Base-by-base conservation (phyloP, 2,888 invertebrate genomes). In the Caenorhabditis sp. region DNA sequence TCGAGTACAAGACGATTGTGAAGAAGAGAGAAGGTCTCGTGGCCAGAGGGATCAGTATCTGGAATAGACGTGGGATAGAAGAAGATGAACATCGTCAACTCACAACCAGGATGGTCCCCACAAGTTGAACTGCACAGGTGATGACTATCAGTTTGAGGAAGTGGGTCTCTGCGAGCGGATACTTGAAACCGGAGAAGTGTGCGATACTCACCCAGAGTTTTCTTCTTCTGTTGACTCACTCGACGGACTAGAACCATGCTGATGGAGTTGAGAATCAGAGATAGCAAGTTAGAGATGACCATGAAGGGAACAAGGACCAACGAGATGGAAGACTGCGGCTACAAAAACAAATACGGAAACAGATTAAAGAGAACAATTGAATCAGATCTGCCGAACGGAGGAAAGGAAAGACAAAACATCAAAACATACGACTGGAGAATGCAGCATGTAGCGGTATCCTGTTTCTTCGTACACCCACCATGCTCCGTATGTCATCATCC, bases 161-260 rank as follows among this genome's bases (percentile, higher is more conserved):
- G 47, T 72, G 47, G 53, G 64, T 64, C 55, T 64, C 64, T 64
- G 55, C 8, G 26, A 11, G 6, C 5, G 2, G 4, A 3, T n/a
- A 4, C 18, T 47, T 20, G 55, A 56, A 56, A 56, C 26, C 55
- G 26, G 55, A 56, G 55, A 56, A 56, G 55, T 18, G 28, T 56
- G 55, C 18, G 55, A 56, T 32, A 64, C 62, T 56, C 24, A 64
- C 62, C 64, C 55, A 56, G 53, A 4, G 62, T 20, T 40, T 62
- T 71, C 55, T n/a, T 37, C 26, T 55, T 51, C 51, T 51, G 70
- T 40, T 53, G 60, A 70, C 70, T 70, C 61, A 70, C 61, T 22
- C 60, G 61, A 20, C 61, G 51, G 47, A 61, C 53, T 15, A 71
- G 40, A 37, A 71, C 61, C 61, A 62, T 32, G n/a, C 53, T 62